Conservation (phyloP, 2,797 vertebrate genomes). For the Enteromius trimaculatus region DNA sequence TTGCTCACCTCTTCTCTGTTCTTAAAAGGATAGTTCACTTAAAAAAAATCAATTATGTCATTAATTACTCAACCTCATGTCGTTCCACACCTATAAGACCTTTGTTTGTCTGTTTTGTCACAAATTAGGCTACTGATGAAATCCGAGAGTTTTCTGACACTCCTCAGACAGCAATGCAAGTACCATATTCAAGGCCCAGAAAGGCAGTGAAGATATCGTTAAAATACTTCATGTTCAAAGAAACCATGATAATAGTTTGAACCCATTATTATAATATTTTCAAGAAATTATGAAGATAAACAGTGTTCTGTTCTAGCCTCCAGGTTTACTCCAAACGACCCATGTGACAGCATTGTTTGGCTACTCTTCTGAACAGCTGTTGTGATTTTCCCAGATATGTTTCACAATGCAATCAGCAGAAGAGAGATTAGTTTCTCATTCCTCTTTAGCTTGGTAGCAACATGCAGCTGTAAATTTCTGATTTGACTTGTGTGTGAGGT, state of each 20-base stretch:
- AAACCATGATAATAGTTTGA: neutral
- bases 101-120: neutral
- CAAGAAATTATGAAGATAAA: conserved; percentile 9
- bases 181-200: neutral
- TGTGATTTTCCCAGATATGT: conserved; percentile 3
- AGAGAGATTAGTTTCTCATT: conserved; percentile 19
- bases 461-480: conserved; percentile 25
- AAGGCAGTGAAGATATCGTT: neutral
- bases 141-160: neutral
- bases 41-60: neutral
- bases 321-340: conserved; percentile 14
- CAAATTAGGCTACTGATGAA: neutral
- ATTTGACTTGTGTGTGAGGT: conserved; percentile 24
- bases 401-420: conserved; percentile 6
- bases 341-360: neutral
- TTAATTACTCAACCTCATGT: neutral
- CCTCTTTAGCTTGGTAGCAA: neutral
- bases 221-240: neutral
- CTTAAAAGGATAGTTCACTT: neutral
- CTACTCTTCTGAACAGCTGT: conserved; percentile 15
- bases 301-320: neutral
- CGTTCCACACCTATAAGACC: neutral
- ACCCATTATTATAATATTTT: neutral
- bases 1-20: neutral
- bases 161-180: neutral